Conservation (phyloP, 2,888 invertebrate genomes). For the Lissocephala sabroskyi region DNA sequence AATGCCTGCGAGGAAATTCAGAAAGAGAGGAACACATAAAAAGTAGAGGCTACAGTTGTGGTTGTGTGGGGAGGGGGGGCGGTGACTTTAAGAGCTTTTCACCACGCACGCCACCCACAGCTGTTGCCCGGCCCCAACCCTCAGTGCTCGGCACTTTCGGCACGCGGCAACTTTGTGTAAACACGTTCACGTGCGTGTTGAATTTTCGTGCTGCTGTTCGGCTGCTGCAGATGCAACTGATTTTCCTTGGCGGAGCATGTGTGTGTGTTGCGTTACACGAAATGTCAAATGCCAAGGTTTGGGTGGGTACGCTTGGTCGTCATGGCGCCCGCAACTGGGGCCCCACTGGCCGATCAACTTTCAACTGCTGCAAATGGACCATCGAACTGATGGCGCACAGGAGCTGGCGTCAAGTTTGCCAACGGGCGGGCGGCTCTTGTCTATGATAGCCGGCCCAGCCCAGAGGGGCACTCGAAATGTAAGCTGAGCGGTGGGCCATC, state of each 20-base stretch:
- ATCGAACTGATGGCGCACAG: too few species aligned
- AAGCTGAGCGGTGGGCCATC: too few species aligned
- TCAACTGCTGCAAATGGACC: too few species aligned
- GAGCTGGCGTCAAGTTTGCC: too few species aligned
- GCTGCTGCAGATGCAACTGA: neutral
- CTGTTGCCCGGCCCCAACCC: neutral
- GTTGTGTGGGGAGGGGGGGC: constrained; percentile 5
- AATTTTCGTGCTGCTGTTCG: constrained; percentile 4
- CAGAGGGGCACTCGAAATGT: too few species aligned
- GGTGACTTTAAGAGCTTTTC: constrained; percentile 55
- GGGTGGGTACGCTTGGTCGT: neutral
- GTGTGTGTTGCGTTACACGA: constrained; percentile 9
- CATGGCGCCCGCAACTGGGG: neutral
- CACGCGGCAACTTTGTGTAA: constrained; percentile 21
- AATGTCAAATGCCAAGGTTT: constrained; percentile 59
- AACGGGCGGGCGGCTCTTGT: too few species aligned
- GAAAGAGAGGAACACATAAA: constrained; percentile 1
- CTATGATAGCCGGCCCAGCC: too few species aligned
- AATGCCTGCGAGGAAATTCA: too few species aligned
- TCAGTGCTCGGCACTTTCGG: neutral
- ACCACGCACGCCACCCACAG: constrained; percentile 29
- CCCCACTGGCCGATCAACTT: too few species aligned
- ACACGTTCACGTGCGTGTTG: constrained; percentile 17
- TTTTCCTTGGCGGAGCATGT: too few species aligned
- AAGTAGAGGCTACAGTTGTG: neutral